Conservation (phyloP, 2,888 invertebrate genomes). For the Leptinotarsa tumamoca region DNA sequence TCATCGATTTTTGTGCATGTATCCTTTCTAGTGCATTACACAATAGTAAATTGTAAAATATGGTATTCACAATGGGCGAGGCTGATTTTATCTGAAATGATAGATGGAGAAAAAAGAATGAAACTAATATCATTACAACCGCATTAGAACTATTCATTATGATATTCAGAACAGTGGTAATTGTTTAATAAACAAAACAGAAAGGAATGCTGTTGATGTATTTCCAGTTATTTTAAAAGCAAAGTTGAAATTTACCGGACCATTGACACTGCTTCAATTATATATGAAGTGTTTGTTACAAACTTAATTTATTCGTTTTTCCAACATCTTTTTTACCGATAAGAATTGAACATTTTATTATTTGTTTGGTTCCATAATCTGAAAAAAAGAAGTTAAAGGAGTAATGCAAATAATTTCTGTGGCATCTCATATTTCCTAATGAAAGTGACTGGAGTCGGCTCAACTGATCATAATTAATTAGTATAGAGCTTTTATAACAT, state of each 20-base stretch:
- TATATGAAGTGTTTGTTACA: too few species aligned
- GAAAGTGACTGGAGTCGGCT: background rate
- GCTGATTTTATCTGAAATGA: slow-evolving; percentile 17
- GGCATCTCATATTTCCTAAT: background rate
- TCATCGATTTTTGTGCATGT: slow-evolving; percentile 13
- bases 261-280: too few species aligned
- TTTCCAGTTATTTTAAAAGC: too few species aligned
- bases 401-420: background rate
- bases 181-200: background rate
- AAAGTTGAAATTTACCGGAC: too few species aligned
- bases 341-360: too few species aligned
- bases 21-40: slow-evolving; percentile 16
- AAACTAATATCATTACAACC: background rate
- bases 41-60: slow-evolving; percentile 13
- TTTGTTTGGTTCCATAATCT: too few species aligned
- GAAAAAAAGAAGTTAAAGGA: background rate
- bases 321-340: too few species aligned
- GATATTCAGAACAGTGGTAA: background rate
- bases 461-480: background rate
- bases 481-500: background rate
- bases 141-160: background rate
- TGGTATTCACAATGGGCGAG: background rate
- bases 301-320: too few species aligned
- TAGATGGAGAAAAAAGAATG: background rate
- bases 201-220: background rate